phyloP scores from a whole-genome alignment of 2,113 vertebrate species.

The Macrotis lagotis region DNA sequence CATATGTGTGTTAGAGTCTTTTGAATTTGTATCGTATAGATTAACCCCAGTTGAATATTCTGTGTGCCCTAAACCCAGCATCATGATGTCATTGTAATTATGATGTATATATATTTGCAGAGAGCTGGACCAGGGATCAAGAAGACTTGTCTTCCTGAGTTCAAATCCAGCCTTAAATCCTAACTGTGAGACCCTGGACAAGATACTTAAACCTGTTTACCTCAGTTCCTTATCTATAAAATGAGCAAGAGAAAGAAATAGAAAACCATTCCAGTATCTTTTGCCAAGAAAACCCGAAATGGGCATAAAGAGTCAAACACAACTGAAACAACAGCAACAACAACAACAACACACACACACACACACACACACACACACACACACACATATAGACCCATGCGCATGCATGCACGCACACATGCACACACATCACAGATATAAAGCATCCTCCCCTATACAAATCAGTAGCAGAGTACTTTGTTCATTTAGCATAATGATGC shows the following conservation, averaged over 20 bases:
- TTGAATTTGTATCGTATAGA: too few relatives aligned
- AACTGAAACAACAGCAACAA: not conserved
- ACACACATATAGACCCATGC: not conserved
- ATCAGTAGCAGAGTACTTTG: rapidly evolving
- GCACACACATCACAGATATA: not conserved
- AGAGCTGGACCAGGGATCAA: not conserved
- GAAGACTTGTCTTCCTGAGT: not conserved
- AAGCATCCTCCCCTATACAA: not conserved
- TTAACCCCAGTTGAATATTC: too few relatives aligned
- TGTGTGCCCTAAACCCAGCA: too few relatives aligned
- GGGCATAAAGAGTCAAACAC: not conserved
- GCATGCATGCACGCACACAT: too few relatives aligned
- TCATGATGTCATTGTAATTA: too few relatives aligned
- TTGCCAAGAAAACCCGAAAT: not conserved
- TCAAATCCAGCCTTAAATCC: not conserved
- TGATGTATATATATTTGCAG: not conserved
- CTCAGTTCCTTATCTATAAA: not conserved
- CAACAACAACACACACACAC: too few relatives aligned
- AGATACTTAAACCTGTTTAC: not conserved
- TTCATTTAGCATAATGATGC: not conserved
- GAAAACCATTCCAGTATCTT: not conserved
- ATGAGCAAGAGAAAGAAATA: not conserved
- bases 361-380: not conserved
- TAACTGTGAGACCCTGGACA: not conserved
- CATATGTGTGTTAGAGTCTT: not conserved